Percentiles rank a stretch among this genome's conserved stretches.
These are phyloP conservation scores for Gadus macrocephalus DNA, from an alignment of 2,113 vertebrate genomes.

Conservation along the genomic window DNA sequence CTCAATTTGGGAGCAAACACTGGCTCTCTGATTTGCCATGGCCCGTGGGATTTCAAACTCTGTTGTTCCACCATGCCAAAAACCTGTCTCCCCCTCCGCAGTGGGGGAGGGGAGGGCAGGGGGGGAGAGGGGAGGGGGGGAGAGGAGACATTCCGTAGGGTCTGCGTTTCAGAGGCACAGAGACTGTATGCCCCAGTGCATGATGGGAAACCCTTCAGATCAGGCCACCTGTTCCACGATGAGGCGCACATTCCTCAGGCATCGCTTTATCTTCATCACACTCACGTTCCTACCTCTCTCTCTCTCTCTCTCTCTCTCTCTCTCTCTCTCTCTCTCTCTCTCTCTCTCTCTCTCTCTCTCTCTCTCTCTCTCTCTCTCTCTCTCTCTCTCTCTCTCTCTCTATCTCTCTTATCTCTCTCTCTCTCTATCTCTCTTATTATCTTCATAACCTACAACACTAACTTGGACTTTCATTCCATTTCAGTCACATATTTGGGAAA, in stretches of 20 bases:
- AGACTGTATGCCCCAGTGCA: conserved; percentile 19
- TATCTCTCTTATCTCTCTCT: conserved; percentile 4
- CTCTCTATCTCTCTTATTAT: neutral
- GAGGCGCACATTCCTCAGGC: conserved; percentile 21
- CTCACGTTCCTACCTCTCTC: conserved; percentile 5
- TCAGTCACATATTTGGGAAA: conserved; percentile 64
- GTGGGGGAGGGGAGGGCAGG: conserved; percentile 23
- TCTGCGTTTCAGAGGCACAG: conserved; percentile 31
- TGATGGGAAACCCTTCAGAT: conserved; percentile 49
- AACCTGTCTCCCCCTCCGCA: conserved; percentile 1
- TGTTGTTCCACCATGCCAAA: neutral
- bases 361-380: too few species aligned
- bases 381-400: conserved; percentile 17
- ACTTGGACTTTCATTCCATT: conserved; percentile 59
- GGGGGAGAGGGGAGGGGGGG: neutral
- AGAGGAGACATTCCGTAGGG: conserved; percentile 44
- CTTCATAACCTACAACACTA: conserved; percentile 23
- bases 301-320: too few species aligned
- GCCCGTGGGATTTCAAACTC: neutral
- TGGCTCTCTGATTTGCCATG: neutral
- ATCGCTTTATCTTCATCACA: conserved; percentile 28
- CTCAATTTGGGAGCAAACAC: neutral
- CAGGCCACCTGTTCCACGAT: conserved; percentile 66
- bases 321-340: too few species aligned
- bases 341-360: too few species aligned